Evolutionary conservation across 2,797 vertebrate genomes (phyloP), one percentile per base, ranked within the genome.

Genomic region (Premnoplex brunnescens): DNA sequence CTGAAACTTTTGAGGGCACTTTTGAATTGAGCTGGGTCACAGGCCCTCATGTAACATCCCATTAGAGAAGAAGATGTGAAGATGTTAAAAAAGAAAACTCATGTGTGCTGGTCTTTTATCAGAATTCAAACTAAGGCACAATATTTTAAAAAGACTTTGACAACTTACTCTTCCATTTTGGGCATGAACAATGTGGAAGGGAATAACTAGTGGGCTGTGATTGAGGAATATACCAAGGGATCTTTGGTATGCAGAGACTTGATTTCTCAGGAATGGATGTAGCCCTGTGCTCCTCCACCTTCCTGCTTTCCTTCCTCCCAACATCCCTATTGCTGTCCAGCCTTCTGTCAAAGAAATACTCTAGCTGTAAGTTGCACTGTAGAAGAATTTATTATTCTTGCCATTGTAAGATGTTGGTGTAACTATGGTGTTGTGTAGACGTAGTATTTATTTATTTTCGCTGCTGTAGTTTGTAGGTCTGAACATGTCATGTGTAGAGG

Each of bases 251-350:
- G 28, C 14, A 73, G 30, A 60, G 66, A n/a, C 22, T 26, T 43
- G 34, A 72, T 81, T 59, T 52, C 34, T 89, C 43, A n/a, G 32
- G 30, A 39, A n/a, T 30, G 14, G 36, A 34, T 7, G 4, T 68
- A 77, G 8, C 23, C 14, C 41, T 64, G 8, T 76, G 43, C 51
- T 87, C 12, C 18, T 58, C 36, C 28, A n/a, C 21, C 30, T 80
- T 68, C 41, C 21, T 43, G 12, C 21, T 77, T 64, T 34, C 16
- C 17, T 69, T 89, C 18, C 5, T 77, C 55, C 14, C 17, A 39
- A 2, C 0, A 0, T 56, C 5, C 27, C 30, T 54, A 2, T 27
- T 56, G 9, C 14, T 63, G 14, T 10, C 12, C 6, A 1, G 4
- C 79, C 37, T 77, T 85, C 46, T 46, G 21, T 60, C 46, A 56